These are phyloP conservation scores for Clarias platycephalus DNA, from an alignment of 2,797 vertebrate species.

Conservation along the genomic window DNA sequence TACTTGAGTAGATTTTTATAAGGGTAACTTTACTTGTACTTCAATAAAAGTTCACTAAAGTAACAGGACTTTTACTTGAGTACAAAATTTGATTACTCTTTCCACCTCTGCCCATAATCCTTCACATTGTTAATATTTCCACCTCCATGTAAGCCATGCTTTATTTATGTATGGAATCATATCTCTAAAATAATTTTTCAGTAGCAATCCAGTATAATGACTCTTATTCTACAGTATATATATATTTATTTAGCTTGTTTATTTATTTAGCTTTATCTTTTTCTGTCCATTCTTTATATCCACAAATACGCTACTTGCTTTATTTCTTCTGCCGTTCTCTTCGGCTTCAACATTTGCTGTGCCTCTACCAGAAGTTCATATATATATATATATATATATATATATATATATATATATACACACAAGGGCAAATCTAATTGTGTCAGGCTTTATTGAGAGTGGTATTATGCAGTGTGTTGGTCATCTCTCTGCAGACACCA, in stretches of 20 bases:
- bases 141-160: background rate
- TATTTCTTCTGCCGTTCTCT: background rate
- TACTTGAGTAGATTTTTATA: too few species aligned
- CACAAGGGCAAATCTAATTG: constrained; percentile 64
- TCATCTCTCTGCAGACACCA: constrained; percentile 58
- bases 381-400: constrained; percentile 57
- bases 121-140: background rate
- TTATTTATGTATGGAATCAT: background rate
- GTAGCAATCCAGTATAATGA: background rate
- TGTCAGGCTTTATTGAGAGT: constrained; percentile 53
- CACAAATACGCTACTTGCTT: background rate
- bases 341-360: constrained; percentile 1
- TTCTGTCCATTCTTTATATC: background rate
- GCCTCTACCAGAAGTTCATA: constrained; percentile 57
- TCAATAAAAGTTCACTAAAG: too few species aligned
- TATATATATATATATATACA: constrained; percentile 63
- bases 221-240: too few species aligned
- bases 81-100: background rate
- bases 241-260: too few species aligned
- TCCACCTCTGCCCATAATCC: background rate
- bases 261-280: background rate
- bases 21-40: too few species aligned
- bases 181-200: background rate
- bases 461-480: constrained; percentile 47
- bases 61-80: too few species aligned